phyloP scores from a whole-genome alignment of 1,140 invertebrate genomes.

The Anadara kagoshimensis region DNA sequence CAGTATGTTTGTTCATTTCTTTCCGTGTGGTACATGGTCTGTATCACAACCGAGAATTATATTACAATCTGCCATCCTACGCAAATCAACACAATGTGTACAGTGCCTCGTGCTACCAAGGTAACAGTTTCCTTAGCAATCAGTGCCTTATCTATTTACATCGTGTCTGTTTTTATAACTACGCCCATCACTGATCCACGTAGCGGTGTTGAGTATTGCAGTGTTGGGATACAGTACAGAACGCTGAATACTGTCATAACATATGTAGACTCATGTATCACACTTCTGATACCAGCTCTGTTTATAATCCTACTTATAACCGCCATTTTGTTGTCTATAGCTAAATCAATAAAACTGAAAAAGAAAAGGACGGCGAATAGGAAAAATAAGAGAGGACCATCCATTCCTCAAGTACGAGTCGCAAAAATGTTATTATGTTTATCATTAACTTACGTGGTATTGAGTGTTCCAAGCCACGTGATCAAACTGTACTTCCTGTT shows the following conservation, averaged over 20 bases:
- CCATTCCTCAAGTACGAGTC: constrained; percentile 34
- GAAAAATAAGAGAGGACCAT: constrained; percentile 1
- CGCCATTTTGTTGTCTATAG: constrained; percentile 22
- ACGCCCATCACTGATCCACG: background rate
- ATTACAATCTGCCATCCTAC: constrained; percentile 86
- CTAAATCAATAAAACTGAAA: constrained; percentile 28
- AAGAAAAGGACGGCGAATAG: constrained; percentile 16
- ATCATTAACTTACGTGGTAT: constrained; percentile 26
- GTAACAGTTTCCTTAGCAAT: constrained; percentile 77
- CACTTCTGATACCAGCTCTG: constrained; percentile 35
- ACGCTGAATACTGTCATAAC: constrained; percentile 74
- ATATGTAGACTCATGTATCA: constrained; percentile 37
- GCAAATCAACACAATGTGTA: constrained; percentile 83
- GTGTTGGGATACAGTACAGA: constrained; percentile 75
- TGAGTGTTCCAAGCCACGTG: constrained; percentile 33
- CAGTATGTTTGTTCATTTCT: constrained; percentile 82
- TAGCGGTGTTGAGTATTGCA: background rate
- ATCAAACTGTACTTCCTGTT: constrained; percentile 18
- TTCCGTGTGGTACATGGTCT: constrained; percentile 88
- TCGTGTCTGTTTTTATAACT: constrained; percentile 44
- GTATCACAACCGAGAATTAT: constrained; percentile 88
- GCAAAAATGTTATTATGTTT: constrained; percentile 37
- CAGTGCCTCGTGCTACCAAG: constrained; percentile 80
- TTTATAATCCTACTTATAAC: constrained; percentile 34
- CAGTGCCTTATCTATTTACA: constrained; percentile 77